A percentile compares a stretch with the other conserved stretches of the same genome.
phyloP scores from a whole-genome alignment of 2,888 invertebrate genomes.

The Drosophila tanythrix region DNA sequence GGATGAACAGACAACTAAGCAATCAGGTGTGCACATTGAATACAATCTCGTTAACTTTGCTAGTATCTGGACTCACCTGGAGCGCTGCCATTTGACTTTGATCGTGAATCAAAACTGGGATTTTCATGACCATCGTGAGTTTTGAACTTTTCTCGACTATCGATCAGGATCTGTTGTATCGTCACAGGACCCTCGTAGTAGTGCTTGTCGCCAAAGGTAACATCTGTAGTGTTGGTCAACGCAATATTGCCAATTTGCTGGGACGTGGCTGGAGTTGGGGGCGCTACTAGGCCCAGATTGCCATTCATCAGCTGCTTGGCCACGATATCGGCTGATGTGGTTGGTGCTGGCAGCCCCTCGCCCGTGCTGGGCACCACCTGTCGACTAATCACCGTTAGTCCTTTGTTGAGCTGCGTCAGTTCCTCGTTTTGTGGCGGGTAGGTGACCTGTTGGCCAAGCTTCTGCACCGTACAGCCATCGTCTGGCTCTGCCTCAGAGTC shows the following conservation, averaged over 20 bases:
- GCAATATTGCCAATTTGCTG: constrained; percentile 88
- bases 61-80: constrained; percentile 55
- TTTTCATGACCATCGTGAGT: constrained; percentile 71
- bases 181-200: constrained; percentile 92
- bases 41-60: background rate
- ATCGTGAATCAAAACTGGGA: constrained; percentile 61
- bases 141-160: constrained; percentile 81
- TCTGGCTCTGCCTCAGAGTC: constrained; percentile 79
- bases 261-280: constrained; percentile 38
- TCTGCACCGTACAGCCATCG: constrained; percentile 80
- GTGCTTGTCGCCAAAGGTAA: constrained; percentile 91
- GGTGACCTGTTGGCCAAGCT: constrained; percentile 81
- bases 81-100: constrained; percentile 48
- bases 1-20: constrained; percentile 4
- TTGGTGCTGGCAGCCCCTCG: constrained; percentile 6
- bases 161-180: constrained; percentile 90
- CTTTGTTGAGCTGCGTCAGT: constrained; percentile 75
- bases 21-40: background rate
- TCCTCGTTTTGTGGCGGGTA: constrained; percentile 70
- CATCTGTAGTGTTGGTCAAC: constrained; percentile 89
- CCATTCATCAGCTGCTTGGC: constrained; percentile 67
- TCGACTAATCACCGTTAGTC: constrained; percentile 76
- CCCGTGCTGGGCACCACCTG: constrained; percentile 58
- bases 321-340: constrained; percentile 43
- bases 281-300: constrained; percentile 45